Evolutionary conservation across 2,797 vertebrate species (phyloP).

Genomic region (Trematomus bernacchii): DNA sequence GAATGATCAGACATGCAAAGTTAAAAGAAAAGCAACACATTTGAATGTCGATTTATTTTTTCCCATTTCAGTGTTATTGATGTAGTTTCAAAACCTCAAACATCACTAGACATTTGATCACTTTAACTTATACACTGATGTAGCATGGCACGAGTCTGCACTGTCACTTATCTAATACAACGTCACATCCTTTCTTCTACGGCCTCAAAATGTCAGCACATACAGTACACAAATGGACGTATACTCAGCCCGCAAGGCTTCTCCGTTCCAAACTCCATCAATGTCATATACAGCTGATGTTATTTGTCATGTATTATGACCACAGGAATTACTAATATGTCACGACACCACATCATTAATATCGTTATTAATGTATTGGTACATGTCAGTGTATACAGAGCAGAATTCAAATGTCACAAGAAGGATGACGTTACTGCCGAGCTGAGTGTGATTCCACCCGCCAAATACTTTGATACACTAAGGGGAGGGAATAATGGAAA

Average conservation of each 20-base stretch:
- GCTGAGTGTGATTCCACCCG: conserved; percentile 22
- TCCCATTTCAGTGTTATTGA: too few relatives aligned
- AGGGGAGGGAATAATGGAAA: neutral
- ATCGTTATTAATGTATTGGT: conserved; percentile 40
- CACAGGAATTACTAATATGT: conserved; percentile 41
- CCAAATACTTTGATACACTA: neutral
- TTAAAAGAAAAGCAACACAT: too few relatives aligned
- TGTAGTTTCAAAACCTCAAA: neutral
- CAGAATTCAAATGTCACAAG: conserved; percentile 32
- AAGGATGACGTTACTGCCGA: conserved; percentile 17
- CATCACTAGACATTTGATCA: conserved; percentile 19
- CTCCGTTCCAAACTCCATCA: conserved; percentile 40
- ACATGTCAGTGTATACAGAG: conserved; percentile 29
- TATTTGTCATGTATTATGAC: conserved; percentile 34
- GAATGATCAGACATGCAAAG: too few relatives aligned
- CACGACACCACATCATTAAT: conserved; percentile 33
- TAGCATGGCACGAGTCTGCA: conserved; percentile 6
- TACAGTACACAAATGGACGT: neutral
- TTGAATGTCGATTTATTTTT: too few relatives aligned
- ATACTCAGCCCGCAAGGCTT: neutral
- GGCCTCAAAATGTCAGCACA: conserved; percentile 51
- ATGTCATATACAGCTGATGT: conserved; percentile 27
- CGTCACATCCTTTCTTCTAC: conserved; percentile 20
- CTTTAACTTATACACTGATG: conserved; percentile 19
- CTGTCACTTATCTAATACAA: conserved; percentile 37